Evolutionary conservation across 2,113 vertebrate species (phyloP), one percentile per base, ranked within the genome.

Genomic region (Python bivittatus): DNA sequence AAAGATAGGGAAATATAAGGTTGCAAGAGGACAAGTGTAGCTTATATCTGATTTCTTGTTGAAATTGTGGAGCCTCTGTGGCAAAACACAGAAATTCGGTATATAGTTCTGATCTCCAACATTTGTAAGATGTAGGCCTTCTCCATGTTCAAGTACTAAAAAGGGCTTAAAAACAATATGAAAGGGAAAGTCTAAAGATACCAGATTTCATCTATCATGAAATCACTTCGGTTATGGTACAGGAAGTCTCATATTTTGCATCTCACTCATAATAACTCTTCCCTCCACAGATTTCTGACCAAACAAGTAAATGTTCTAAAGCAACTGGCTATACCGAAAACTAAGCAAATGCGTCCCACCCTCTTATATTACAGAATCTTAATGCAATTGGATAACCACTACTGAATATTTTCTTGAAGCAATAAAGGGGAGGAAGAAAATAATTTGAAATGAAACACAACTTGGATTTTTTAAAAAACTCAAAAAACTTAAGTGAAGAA

Each of bases 161-260:
- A 60, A 53, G 20, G 29, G 17, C 29, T 23, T 64, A 29, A 64
- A n/a, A 23, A n/a, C 33, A 89, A 56, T 42, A 27, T n/a, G 83
- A 20, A 23, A 22, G 23, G 0, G 48, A 25, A 85, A 56, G 27
- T 68, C 13, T 68, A 29, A 86, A 85, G 38, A 90, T 90, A 61
- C 23, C n/a, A n/a, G n/a, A n/a, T n/a, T n/a, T n/a, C n/a, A 91
- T 86, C 84, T 72, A 42, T 60, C 60, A 90, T 61, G 84, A 93
- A 87, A 85, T 90, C 38, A 52, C 48, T 90, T n/a, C 29, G 83
- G 86, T 60, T 84, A 38, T 83, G 58, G 54, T 60, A 33, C 83
- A 27, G 25, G n/a, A 48, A 92, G 4, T 22, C 72, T 88, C 68
- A 25, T 5, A 57, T 88, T 11, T 48, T 88, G 29, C 42, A n/a